Conservation (phyloP, 2,113 vertebrate genomes). For the Canis aureus region DNA sequence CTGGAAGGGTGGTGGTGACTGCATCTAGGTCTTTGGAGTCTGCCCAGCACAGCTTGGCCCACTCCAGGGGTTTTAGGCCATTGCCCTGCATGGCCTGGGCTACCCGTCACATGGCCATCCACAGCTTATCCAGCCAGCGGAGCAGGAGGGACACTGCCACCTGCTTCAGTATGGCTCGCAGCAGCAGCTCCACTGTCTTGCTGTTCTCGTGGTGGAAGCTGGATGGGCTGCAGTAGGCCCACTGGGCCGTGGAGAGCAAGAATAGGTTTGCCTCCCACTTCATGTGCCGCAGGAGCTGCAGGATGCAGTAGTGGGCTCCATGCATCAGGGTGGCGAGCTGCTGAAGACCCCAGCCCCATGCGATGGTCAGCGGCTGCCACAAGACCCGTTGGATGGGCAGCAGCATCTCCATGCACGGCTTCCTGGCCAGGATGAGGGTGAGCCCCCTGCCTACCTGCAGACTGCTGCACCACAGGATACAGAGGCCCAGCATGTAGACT, state of each 20-base stretch:
- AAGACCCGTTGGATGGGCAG: neutral
- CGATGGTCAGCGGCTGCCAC: neutral
- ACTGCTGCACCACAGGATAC: neutral
- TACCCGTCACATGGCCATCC: neutral
- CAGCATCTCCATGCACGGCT: neutral
- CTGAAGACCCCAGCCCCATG: neutral
- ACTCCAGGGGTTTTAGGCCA: neutral
- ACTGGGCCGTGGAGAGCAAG: neutral
- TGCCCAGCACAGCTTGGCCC: neutral
- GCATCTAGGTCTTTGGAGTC: neutral
- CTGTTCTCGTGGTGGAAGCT: neutral
- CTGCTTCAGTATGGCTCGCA: neutral
- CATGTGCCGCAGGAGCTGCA: neutral
- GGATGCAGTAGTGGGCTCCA: neutral
- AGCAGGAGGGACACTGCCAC: slow-evolving; percentile 7
- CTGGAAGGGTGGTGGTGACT: slow-evolving; percentile 29
- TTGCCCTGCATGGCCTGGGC: neutral
- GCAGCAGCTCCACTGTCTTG: neutral
- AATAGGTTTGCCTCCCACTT: neutral
- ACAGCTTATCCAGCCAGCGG: slow-evolving; percentile 16
- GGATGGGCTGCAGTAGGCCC: neutral
- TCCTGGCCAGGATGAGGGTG: neutral
- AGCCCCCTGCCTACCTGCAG: neutral
- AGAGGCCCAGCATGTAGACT: neutral
- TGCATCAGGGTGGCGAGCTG: neutral